These are phyloP conservation scores for Corythucha ciliata DNA, from an alignment of 2,888 invertebrate genomes.

Conservation along the genomic window DNA sequence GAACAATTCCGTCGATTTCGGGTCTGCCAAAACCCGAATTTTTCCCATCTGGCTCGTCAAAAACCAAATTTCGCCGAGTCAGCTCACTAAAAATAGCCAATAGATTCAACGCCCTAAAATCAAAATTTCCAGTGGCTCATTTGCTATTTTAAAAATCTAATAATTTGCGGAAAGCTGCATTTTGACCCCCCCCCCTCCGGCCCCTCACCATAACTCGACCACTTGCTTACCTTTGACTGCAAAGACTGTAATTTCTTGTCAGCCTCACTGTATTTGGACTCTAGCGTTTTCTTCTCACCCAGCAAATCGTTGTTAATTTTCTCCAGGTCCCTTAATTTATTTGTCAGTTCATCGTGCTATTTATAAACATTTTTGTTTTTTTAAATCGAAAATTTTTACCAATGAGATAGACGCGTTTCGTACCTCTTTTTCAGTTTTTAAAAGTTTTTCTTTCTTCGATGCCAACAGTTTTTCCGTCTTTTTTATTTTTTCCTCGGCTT, in stretches of 20 bases:
- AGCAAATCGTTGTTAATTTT: slow-evolving; percentile 24
- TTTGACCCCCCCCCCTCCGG: slow-evolving; percentile 49
- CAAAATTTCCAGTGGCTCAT: too few species aligned
- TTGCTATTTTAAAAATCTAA: background rate
- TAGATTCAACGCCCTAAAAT: too few species aligned
- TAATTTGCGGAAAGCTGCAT: too few species aligned
- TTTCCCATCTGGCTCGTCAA: too few species aligned
- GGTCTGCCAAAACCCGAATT: too few species aligned
- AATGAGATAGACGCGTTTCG: background rate
- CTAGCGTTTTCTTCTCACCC: slow-evolving; percentile 23
- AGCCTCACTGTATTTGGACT: slow-evolving; percentile 21
- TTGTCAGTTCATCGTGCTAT: slow-evolving; percentile 28
- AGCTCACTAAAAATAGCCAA: too few species aligned
- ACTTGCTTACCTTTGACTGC: too few species aligned
- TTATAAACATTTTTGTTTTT: background rate
- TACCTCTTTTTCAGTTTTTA: slow-evolving; percentile 54
- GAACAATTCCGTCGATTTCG: too few species aligned
- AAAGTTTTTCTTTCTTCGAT: slow-evolving; percentile 49
- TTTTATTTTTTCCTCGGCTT: slow-evolving; percentile 55
- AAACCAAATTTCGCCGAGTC: too few species aligned
- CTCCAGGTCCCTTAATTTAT: slow-evolving; percentile 27
- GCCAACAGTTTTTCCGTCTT: slow-evolving; percentile 49
- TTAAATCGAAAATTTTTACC: background rate
- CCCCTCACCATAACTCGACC: too few species aligned
- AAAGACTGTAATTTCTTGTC: slow-evolving; percentile 25